Conservation (phyloP, 2,113 vertebrate species). For the Heterotilapia buettikoferi region DNA sequence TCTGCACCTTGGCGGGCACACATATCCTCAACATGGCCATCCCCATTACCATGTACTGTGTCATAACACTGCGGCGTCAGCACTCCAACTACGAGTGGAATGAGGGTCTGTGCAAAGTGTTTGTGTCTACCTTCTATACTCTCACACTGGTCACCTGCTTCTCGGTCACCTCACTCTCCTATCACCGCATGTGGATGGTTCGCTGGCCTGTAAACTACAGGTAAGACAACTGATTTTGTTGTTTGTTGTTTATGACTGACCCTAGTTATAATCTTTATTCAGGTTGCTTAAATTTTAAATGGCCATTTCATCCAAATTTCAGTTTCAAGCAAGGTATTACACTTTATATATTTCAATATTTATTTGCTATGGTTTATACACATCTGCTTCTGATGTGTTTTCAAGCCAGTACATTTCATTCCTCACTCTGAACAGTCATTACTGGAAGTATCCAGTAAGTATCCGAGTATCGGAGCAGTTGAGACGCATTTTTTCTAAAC, state of each 20-base stretch:
- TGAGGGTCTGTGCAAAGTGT: slow-evolving; percentile 91
- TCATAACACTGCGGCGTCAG: slow-evolving; percentile 82
- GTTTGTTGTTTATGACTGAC: not conserved
- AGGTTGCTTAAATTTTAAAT: not conserved
- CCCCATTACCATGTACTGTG: slow-evolving; percentile 87
- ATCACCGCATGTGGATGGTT: slow-evolving; percentile 98
- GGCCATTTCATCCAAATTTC: not conserved
- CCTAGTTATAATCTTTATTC: not conserved
- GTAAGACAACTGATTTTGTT: slow-evolving; percentile 45
- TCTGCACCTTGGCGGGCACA: slow-evolving; percentile 86
- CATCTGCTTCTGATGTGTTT: not conserved
- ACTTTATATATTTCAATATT: not conserved
- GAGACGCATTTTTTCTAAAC: not conserved
- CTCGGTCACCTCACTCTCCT: slow-evolving; percentile 90
- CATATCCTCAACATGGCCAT: slow-evolving; percentile 90
- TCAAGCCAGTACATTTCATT: not conserved
- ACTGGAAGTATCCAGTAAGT: not conserved
- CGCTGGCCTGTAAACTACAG: slow-evolving; percentile 95
- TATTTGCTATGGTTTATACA: not conserved
- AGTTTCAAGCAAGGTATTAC: not conserved
- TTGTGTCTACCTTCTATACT: slow-evolving; percentile 93
- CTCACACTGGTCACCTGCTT: slow-evolving; percentile 91
- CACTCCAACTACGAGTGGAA: slow-evolving; percentile 87
- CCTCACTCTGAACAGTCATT: not conserved
- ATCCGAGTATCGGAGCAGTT: not conserved